A percentile compares a stretch with the other conserved stretches of the same genome.
These are phyloP conservation scores for Lasioglossum pauxillum DNA, from an alignment of 2,888 invertebrate genomes.

Conservation along the genomic window DNA sequence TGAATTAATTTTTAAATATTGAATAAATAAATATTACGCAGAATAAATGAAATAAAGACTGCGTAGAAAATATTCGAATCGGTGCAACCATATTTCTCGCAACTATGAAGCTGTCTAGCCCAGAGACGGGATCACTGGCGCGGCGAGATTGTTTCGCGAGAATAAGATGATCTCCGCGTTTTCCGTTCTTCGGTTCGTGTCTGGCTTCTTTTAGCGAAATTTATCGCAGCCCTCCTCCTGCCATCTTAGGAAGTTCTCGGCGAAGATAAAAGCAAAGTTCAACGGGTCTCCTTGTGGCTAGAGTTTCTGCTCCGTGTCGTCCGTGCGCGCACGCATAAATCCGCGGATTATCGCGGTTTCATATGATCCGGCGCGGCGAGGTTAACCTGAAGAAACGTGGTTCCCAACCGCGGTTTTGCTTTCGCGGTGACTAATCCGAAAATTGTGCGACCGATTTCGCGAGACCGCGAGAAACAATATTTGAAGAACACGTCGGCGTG, in stretches of 20 bases:
- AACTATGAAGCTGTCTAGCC: background rate
- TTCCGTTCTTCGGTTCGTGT: slow-evolving; percentile 53
- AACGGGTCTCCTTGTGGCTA: slow-evolving; percentile 46
- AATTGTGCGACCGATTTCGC: slow-evolving; percentile 6
- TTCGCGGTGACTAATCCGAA: background rate
- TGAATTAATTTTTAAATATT: no score
- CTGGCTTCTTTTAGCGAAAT: slow-evolving; percentile 63
- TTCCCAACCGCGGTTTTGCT: background rate
- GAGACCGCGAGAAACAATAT: background rate
- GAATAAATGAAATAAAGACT: background rate
- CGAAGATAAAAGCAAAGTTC: slow-evolving; percentile 74
- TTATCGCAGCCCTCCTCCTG: slow-evolving; percentile 47
- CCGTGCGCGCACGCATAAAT: slow-evolving; percentile 69
- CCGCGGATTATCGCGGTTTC: slow-evolving; percentile 60
- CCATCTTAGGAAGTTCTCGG: slow-evolving; percentile 55
- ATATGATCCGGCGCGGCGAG: slow-evolving; percentile 31
- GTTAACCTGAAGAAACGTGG: slow-evolving; percentile 27
- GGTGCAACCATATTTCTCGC: slow-evolving; percentile 23
- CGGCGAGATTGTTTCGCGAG: slow-evolving; percentile 44
- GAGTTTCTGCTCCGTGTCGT: slow-evolving; percentile 58
- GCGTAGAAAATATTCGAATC: background rate
- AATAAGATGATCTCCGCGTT: slow-evolving; percentile 64
- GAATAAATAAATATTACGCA: background rate
- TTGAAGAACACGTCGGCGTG: background rate
- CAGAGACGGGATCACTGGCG: slow-evolving; percentile 4